Conservation (phyloP, 35 echinoderm and acorn worm species). For the Eucidaris tribuloides region DNA sequence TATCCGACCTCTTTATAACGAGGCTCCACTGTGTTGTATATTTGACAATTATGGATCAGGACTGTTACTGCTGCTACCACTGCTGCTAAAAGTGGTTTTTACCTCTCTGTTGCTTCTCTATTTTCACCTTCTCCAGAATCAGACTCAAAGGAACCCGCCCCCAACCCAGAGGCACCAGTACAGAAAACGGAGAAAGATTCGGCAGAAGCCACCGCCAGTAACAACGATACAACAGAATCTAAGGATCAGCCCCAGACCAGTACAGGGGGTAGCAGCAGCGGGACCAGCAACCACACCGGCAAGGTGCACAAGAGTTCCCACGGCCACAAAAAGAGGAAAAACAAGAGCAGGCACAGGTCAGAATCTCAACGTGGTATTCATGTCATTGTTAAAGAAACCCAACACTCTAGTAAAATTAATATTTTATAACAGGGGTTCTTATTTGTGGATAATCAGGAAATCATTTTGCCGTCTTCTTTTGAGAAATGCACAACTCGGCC, state of each 20-base stretch:
- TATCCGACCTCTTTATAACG: too few species aligned
- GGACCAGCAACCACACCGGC: conserved; percentile 24
- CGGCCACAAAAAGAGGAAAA: conserved; percentile 96
- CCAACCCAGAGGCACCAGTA: conserved; percentile 33
- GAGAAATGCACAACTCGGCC: neutral
- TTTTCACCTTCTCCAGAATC: neutral
- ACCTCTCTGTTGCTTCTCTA: neutral
- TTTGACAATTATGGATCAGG: neutral
- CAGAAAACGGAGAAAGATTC: conserved; percentile 65
- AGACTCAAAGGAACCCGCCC: conserved; percentile 49
- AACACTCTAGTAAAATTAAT: neutral
- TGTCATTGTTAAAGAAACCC: neutral
- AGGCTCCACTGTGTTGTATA: too few species aligned
- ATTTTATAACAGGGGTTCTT: neutral
- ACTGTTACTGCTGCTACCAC: neutral
- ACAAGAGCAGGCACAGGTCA: conserved; percentile 90
- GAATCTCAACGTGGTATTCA: neutral
- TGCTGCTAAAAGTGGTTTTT: too few species aligned
- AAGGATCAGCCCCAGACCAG: neutral
- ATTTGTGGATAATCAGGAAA: neutral
- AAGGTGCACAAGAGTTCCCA: conserved; percentile 87
- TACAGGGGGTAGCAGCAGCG: conserved; percentile 15
- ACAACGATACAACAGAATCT: conserved; percentile 24
- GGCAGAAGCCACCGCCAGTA: neutral
- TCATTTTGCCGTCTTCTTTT: neutral